Evolutionary conservation across 2,888 invertebrate species (phyloP), one percentile per base, ranked within the genome.

Genomic region (Hirtodrosophila duncani): DNA sequence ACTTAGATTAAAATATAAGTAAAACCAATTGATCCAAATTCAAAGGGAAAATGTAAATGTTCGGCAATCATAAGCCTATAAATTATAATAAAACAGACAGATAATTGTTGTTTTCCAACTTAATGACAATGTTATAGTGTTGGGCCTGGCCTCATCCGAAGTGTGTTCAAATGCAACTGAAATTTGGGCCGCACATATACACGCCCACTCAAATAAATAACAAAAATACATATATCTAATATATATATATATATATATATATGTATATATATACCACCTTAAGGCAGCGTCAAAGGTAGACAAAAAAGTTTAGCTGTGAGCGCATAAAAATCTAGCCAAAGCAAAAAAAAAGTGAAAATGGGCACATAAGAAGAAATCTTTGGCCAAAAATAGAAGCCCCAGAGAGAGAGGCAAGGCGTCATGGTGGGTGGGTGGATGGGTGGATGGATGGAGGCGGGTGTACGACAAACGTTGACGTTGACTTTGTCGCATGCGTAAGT

Each of bases 351-450:
- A 41, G 42, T 50, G 59, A 63, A 67, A 74, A 74, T 78, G 78
- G 78, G 78, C 67, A 74, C 72, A 68, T 70, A 60, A 70, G 59
- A 70, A 78, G 59, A 70, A 78, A 78, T 74, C 58, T 70, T 24
- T 65, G 41, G 67, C 63, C 68, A 52, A 67, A 78, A 74, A 74
- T 74, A 74, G 72, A 74, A 38, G 57, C 42, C 23, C 34, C 10
- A 42, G 23, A 14, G 33, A 34, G n/a, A 34, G n/a, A n/a, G n/a
- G n/a, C 49, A 46, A n/a, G n/a, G n/a, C 38, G 27, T 46, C 42
- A 64, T 20, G 20, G 20, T 20, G 4, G 4, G 5, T 20, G 4
- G 4, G 4, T 20, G 4, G 4, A 6, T 26, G 24, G n/a, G n/a
- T n/a, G 26, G 26, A 10, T 9, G 26, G 6, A 10, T 4, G 5